Evolutionary conservation across 1,140 invertebrate genomes (phyloP), one percentile per base, ranked within the genome.

Genomic region (Cryptotermes secundus): DNA sequence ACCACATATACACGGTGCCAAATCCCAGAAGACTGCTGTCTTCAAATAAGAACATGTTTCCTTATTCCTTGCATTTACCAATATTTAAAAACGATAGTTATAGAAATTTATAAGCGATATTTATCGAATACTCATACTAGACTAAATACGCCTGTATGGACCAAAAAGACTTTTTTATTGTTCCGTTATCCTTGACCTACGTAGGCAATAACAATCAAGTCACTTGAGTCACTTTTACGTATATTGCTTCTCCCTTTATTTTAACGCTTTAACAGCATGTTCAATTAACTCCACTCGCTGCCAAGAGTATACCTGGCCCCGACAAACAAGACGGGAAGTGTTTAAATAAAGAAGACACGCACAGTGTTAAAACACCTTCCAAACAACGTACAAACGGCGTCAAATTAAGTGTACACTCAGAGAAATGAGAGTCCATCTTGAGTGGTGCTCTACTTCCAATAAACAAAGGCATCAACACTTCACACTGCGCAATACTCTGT

Each of bases 281-380:
- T 72, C 59, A 72, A 72, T 72, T 72, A 72, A 72, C 59, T 72
- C 59, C 59, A 72, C 59, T 72, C 26, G 31, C 59, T 72, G 59
- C 59, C 26, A 26, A 26, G 59, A 31, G 59, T 72, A 72, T 72
- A 72, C 59, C 59, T 72, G 59, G 26, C n/a, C 59, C 59, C 59
- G 59, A 72, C 59, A 72, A 72, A 72, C 59, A 72, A 72, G 59
- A 72, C 26, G 59, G 9, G 59, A n/a, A 72, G 26, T 31, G 59
- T 72, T 72, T 31, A 72, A 72, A 72, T 14, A 72, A 72, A 72
- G 59, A 31, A 72, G 26, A 72, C 59, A 72, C n/a, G 59, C 26
- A 72, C 59, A 72, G 59, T 72, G 59, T 72, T 72, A 72, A 72
- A 72, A 72, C 59, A 72, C 59, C 26, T 72, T 26, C 59, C 59